Evolutionary conservation across 2,113 vertebrate species (phyloP), one percentile per base, ranked within the genome.

Genomic region (Marcusenius ussheri): DNA sequence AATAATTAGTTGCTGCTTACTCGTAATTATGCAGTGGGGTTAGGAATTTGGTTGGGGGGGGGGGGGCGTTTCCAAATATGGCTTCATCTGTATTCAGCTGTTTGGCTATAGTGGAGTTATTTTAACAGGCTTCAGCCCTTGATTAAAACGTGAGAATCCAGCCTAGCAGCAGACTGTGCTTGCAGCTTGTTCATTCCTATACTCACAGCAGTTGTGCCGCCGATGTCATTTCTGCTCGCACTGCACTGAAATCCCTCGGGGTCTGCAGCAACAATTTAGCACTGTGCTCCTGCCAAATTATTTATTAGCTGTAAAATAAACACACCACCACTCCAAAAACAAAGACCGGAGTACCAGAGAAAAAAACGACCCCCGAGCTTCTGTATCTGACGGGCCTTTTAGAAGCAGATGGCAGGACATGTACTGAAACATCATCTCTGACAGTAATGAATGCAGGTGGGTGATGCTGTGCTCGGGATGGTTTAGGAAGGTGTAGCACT

Each of bases 241-340:
- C 88, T 89, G 85, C 83, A 86, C 47, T 62, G 83, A 80, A 46
- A 86, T 87, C 85, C 91, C 90, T 88, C 70, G 4, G 39, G 92
- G 88, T 90, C 83, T 70, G 89, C 89, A 47, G 88, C 49, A 92
- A 92, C 91, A 93, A 91, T 90, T 87, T 89, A 89, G 87, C 83
- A 87, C 89, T 93, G 90, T 92, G 62, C 91, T 77, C 3, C 2
- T 83, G 87, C 90, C 91, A 94, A 94, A 94, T 91, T 92, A 89
- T 90, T 93, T 88, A 93, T 93, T 93, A 91, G 90, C 87, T 88
- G 89, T 88, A 89, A 91, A 90, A 90, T 87, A 62, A 74, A 84
- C 91, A 93, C 91, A 88, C 89, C 88, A 89, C 90, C 17, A 83
- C 56, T 42, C 56, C 27, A 89, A 56, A 88, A 88, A 89, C 85